Evolutionary conservation across 92 coral and sea anemone genomes (phyloP).

Genomic region (Palythoa grandis): DNA sequence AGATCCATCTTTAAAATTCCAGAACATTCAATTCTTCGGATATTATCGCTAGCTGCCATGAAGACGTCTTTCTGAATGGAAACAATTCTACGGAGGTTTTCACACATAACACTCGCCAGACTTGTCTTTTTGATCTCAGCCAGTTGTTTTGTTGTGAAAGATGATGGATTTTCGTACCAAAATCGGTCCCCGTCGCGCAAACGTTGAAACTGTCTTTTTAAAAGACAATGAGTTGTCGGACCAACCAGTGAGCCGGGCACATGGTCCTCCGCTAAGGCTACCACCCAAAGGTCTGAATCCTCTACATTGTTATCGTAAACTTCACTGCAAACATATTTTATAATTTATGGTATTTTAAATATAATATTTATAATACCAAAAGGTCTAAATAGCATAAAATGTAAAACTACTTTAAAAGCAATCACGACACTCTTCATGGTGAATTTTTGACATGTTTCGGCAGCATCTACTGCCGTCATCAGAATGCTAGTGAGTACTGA

Average conservation of each 20-base stretch:
- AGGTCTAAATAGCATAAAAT: no score
- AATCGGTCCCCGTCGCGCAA: slow-evolving; percentile 96
- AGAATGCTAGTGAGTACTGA: no score
- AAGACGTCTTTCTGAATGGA: slow-evolving; percentile 92
- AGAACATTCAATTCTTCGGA: slow-evolving; percentile 78
- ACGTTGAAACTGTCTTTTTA: slow-evolving; percentile 83
- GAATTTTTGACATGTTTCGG: no score
- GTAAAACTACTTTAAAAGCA: no score
- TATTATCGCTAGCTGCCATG: slow-evolving; percentile 70
- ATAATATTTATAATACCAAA: no score
- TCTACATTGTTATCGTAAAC: slow-evolving; percentile 82
- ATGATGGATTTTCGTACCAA: slow-evolving; percentile 88
- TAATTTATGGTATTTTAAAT: no score
- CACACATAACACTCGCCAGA: slow-evolving; percentile 90
- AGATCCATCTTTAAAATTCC: slow-evolving; percentile 70
- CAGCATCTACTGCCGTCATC: no score
- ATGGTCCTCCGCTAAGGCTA: slow-evolving; percentile 89
- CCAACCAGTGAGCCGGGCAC: slow-evolving; percentile 91
- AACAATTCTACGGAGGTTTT: slow-evolving; percentile 79
- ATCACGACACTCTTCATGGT: no score
- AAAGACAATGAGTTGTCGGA: slow-evolving; percentile 89
- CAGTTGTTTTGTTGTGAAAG: slow-evolving; percentile 78
- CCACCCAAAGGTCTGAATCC: slow-evolving; percentile 88
- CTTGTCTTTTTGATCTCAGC: slow-evolving; percentile 80
- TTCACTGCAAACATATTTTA: slow-evolving; percentile 12